Conservation (phyloP, 2,888 invertebrate genomes). For the Leptura quadrifasciata region DNA sequence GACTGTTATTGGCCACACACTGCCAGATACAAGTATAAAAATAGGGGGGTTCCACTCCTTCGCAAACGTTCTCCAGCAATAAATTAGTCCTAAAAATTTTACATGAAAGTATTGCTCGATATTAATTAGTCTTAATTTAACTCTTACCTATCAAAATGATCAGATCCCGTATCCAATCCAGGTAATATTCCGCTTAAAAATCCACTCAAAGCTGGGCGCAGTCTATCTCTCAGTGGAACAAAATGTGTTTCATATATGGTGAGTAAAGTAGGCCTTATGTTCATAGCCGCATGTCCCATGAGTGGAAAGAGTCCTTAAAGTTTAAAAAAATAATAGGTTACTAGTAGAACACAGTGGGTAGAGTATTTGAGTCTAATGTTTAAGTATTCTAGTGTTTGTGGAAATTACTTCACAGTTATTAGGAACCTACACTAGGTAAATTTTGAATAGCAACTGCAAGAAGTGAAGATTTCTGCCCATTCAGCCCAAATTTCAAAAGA, state of each 20-base stretch:
- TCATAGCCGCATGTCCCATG: conserved; percentile 91
- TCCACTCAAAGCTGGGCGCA: conserved; percentile 89
- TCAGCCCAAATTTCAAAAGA: too few species aligned
- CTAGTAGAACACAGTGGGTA: too few species aligned
- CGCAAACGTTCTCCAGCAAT: conserved; percentile 83
- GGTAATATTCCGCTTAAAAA: conserved; percentile 91
- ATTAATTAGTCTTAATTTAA: neutral
- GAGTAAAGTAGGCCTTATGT: conserved; percentile 87
- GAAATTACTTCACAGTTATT: too few species aligned
- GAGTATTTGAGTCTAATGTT: too few species aligned
- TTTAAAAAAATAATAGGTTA: conserved; percentile 35
- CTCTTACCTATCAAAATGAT: conserved; percentile 84
- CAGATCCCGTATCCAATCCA: conserved; percentile 91
- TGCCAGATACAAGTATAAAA: conserved; percentile 95
- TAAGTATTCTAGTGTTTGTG: too few species aligned
- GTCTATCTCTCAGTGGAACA: conserved; percentile 85
- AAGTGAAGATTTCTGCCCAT: too few species aligned
- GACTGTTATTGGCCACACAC: conserved; percentile 87
- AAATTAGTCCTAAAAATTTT: conserved; percentile 76
- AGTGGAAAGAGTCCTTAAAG: conserved; percentile 88
- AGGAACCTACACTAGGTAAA: too few species aligned
- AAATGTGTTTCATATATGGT: conserved; percentile 92
- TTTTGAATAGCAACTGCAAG: too few species aligned
- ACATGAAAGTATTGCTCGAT: neutral
- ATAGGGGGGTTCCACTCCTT: conserved; percentile 84